A percentile compares a stretch with the other conserved stretches of the same genome.
Conservation (phyloP, 2,888 invertebrate genomes). For the Amphipyra berbera region DNA sequence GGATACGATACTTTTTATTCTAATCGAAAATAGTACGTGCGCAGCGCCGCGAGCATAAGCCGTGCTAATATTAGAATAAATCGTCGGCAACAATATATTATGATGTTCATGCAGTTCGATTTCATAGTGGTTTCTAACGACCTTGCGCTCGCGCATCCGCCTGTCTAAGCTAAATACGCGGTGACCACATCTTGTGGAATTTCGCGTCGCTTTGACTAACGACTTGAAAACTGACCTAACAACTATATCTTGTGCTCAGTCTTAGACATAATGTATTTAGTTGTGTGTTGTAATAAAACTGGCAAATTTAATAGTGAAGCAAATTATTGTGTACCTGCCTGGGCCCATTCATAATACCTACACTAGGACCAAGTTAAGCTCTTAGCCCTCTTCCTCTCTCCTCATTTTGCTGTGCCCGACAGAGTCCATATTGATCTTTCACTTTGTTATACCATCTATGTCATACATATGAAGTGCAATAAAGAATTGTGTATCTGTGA, state of each 20-base stretch:
- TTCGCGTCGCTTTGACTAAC: constrained; percentile 43
- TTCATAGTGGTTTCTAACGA: constrained; percentile 63
- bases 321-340: no score
- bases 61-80: constrained; percentile 9
- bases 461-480: no score
- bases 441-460: no score
- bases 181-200: constrained; percentile 57
- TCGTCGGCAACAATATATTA: constrained; percentile 33
- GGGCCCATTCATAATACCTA: no score
- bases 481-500: no score
- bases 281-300: constrained; percentile 9
- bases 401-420: no score
- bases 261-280: constrained; percentile 1
- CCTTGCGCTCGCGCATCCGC: constrained; percentile 64
- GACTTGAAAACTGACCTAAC: constrained; percentile 45
- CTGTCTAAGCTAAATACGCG: constrained; percentile 48
- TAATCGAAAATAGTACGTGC: neutral
- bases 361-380: no score
- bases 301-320: no score
- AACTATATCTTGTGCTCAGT: constrained; percentile 17
- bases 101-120: constrained; percentile 60
- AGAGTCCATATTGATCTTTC: no score
- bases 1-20: neutral
- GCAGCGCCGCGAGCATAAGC: neutral
- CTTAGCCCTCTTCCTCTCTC: no score